phyloP scores from a whole-genome alignment of 2,113 vertebrate species.

The Prolemur simus region DNA sequence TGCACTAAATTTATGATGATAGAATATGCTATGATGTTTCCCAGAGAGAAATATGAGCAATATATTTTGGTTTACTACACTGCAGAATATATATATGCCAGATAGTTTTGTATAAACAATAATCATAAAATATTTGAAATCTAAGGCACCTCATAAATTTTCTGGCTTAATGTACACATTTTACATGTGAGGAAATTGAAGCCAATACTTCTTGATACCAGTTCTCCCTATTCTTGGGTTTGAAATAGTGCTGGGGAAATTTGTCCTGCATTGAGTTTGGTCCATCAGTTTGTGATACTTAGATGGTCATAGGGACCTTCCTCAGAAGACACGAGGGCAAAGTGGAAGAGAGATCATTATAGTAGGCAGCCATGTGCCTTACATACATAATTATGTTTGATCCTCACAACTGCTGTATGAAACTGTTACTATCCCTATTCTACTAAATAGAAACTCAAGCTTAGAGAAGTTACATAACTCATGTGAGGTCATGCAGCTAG shows the following conservation, averaged over 20 bases:
- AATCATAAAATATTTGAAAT: neutral
- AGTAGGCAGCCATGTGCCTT: neutral
- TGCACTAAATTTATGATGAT: neutral
- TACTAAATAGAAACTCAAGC: neutral
- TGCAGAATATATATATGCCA: neutral
- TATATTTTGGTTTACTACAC: neutral
- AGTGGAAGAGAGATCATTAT: neutral
- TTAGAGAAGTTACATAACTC: neutral
- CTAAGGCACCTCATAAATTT: neutral
- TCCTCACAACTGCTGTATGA: neutral
- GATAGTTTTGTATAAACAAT: neutral
- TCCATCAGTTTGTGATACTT: neutral
- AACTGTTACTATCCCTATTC: neutral
- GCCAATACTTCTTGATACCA: neutral
- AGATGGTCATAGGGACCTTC: neutral
- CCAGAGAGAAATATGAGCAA: neutral
- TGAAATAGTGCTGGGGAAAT: neutral
- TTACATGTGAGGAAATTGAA: neutral
- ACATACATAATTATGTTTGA: accelerated
- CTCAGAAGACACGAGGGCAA: neutral
- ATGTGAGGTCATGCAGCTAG: neutral
- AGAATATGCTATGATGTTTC: neutral
- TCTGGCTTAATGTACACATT: neutral
- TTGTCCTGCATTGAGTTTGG: neutral
- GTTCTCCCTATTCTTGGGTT: neutral